phyloP scores from a whole-genome alignment of 2,888 invertebrate species.

The Monochamus alternatus region DNA sequence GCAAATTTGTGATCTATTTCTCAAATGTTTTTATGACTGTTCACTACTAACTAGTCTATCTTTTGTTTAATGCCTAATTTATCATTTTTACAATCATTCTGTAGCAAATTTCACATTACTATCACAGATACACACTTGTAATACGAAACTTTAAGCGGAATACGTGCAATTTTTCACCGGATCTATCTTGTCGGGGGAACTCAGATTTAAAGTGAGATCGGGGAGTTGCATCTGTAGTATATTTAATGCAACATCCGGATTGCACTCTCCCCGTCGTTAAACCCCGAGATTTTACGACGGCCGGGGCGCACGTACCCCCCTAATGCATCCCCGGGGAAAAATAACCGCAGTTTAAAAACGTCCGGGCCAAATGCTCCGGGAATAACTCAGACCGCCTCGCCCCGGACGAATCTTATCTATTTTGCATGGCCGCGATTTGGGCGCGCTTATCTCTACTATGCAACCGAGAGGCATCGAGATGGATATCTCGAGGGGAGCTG shows the following conservation, averaged over 20 bases:
- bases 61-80: too few species aligned
- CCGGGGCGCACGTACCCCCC: not conserved
- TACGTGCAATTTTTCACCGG: too few species aligned
- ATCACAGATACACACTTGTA: too few species aligned
- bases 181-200: too few species aligned
- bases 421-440: constrained; percentile 26
- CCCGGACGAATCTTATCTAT: constrained; percentile 23
- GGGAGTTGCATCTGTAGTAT: not conserved
- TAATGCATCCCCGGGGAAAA: constrained; percentile 25
- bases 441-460: constrained; percentile 14
- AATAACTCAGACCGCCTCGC: constrained; percentile 17
- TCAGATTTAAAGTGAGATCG: too few species aligned
- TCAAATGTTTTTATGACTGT: too few species aligned
- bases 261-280: constrained; percentile 3
- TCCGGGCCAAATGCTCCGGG: constrained; percentile 15
- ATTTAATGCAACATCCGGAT: constrained; percentile 12
- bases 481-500: not conserved
- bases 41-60: too few species aligned
- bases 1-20: too few species aligned
- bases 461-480: not conserved
- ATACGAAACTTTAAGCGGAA: too few species aligned
- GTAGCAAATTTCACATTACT: too few species aligned
- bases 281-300: constrained; percentile 1
- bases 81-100: too few species aligned
- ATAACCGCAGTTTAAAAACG: constrained; percentile 22